These are phyloP conservation scores for Anticlea derivata DNA, from an alignment of 2,888 invertebrate genomes.

Conservation along the genomic window DNA sequence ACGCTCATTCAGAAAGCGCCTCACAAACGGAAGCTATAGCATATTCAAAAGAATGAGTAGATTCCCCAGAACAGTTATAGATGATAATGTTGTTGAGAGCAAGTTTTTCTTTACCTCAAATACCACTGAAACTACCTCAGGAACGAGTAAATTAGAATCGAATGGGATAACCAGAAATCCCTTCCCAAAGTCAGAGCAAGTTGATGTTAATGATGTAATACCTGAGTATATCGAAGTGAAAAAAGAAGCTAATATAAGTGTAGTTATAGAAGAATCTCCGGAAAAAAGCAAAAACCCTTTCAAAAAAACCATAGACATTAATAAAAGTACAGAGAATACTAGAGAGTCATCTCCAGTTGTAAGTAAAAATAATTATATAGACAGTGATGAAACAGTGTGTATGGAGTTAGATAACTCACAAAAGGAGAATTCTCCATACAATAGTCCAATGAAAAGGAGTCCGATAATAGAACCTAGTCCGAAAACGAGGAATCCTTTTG, in stretches of 20 bases:
- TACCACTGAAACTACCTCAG: slow-evolving; percentile 15
- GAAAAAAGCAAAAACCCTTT: slow-evolving; percentile 37
- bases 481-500: slow-evolving; percentile 51
- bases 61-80: slow-evolving; percentile 76
- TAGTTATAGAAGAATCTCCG: slow-evolving; percentile 48
- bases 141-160: slow-evolving; percentile 38
- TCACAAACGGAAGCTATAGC: slow-evolving; percentile 57
- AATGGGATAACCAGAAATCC: slow-evolving; percentile 51
- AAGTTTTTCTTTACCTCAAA: slow-evolving; percentile 75
- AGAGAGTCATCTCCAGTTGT: neutral
- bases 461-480: slow-evolving; percentile 58
- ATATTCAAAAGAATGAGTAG: slow-evolving; percentile 75
- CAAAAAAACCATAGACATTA: slow-evolving; percentile 17
- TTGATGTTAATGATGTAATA: no score
- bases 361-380: neutral
- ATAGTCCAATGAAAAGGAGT: slow-evolving; percentile 53
- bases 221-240: slow-evolving; percentile 11
- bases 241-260: slow-evolving; percentile 7
- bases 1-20: slow-evolving; percentile 62
- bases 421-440: slow-evolving; percentile 61
- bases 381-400: slow-evolving; percentile 41
- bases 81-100: slow-evolving; percentile 81
- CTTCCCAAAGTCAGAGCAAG: slow-evolving; percentile 28
- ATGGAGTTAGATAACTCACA: slow-evolving; percentile 54
- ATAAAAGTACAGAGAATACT: slow-evolving; percentile 4